Percentiles rank a stretch among this genome's conserved stretches.
phyloP scores from a whole-genome alignment of 2,888 invertebrate genomes.

The Phyllotreta striolata region DNA sequence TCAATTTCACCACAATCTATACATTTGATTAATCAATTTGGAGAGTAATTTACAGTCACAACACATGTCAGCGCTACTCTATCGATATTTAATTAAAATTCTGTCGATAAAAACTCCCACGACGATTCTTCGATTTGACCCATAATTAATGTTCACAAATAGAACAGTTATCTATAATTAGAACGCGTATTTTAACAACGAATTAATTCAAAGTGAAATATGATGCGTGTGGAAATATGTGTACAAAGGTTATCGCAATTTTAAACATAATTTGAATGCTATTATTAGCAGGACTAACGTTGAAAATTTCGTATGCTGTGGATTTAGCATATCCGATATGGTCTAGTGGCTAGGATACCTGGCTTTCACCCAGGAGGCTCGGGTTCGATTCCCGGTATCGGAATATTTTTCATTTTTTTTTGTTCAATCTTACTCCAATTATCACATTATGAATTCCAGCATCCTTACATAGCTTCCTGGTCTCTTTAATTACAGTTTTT shows the following conservation, averaged over 20 bases:
- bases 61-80: too few relatives aligned
- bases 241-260: not conserved
- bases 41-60: too few relatives aligned
- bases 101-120: too few relatives aligned
- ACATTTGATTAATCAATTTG: too few relatives aligned
- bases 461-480: too few relatives aligned
- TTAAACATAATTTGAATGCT: not conserved
- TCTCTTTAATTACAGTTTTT: too few relatives aligned
- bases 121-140: too few relatives aligned
- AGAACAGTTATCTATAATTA: too few relatives aligned
- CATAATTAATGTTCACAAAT: too few relatives aligned
- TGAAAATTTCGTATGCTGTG: not conserved
- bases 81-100: too few relatives aligned
- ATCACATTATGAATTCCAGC: not conserved
- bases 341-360: conserved; percentile 77
- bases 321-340: conserved; percentile 48
- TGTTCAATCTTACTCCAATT: not conserved
- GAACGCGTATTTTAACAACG: too few relatives aligned
- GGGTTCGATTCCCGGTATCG: conserved; percentile 78
- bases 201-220: not conserved
- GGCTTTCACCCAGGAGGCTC: conserved; percentile 78
- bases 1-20: too few relatives aligned
- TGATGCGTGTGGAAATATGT: not conserved
- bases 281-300: conserved; percentile 3
- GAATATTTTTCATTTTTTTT: conserved; percentile 58